Evolutionary conservation across 2,888 invertebrate species (phyloP), one percentile per base, ranked within the genome.

Genomic region (Flabesymbios commensalis): DNA sequence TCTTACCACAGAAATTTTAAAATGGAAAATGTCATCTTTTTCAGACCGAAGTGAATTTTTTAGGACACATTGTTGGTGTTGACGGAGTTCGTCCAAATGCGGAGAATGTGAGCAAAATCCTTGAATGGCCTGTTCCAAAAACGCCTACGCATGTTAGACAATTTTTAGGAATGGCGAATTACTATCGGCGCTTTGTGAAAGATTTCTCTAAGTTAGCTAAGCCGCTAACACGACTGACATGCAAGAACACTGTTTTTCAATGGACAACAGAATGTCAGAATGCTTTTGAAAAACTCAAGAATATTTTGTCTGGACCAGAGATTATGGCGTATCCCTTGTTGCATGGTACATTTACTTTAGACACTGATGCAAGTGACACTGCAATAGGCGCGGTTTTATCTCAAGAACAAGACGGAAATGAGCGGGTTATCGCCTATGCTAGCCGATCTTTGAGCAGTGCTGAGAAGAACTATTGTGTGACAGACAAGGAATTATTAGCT

Each of bases 401-500:
- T 3, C 66, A 66, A 31, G 36, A 53, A 3, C 61, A 61, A 29
- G 52, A 47, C 39, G 61, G 61, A 7, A 31, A 51, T 14, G 66
- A 66, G 33, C 17, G 29, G 36, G 58, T 66, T 2, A 58, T 66
- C 28, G 61, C 61, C 10, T 66, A 65, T 51, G 58, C 45, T n/a
- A 66, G 66, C 41, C 61, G 63, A 14, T 49, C 43, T 2, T 33
- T 66, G 36, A 45, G 45, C n/a, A 51, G 45, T 19, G 29, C 57
- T 5, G 59, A 66, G 45, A 26, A 54, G 32, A 48, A 47, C 22
- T 65, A 66, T 41, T 66, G n/a, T n/a, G n/a, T n/a, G n/a, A 54
- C 31, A 51, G 49, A 65, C 61, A 17, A 41, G 51, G 41, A 60
- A 33, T 65, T 22, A 33, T n/a, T 65, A n/a, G 66, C 66, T 4